Base-by-base conservation (phyloP, 2,797 vertebrate species). In the Sebastes minor region DNA sequence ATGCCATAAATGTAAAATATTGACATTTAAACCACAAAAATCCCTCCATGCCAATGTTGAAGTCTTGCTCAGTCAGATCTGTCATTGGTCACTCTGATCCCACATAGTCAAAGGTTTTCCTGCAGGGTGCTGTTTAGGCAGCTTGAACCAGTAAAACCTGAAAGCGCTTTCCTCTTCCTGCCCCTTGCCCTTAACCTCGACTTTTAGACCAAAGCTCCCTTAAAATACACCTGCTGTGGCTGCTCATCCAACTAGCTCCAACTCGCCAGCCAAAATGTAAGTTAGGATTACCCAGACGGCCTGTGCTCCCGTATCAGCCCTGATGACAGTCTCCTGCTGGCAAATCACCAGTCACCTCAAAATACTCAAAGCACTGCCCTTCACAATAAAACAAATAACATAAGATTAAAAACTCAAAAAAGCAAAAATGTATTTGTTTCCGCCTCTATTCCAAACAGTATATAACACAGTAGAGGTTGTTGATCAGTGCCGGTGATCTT, bases 241-340 rank as follows among this genome's bases (percentile, higher is more conserved):
- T 53, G 83, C 74, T 89, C 69, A 69, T 82, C 70, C 55, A 22
- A 57, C 61, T 13, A 62, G 25, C 49, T 23, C 42, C 63, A 65
- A 53, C 28, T 10, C 33, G 52, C 57, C 33, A 5, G 85, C 76
- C 82, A 83, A 83, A 80, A 66, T 65, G 52, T 68, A 64, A 76
- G 22, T 63, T 61, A 30, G 79, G 86, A 84, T 86, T 81, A 81
- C 16, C 57, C 70, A 59, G 78, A 25, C 61, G 62, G 76, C 66
- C 53, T 33, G 78, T 28, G 42, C 7, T 56, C 20, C 59, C 38
- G 33, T 12, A 49, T 75, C 70, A 14, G 23, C 35, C 60, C 69
- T 49, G 52, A 59, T 49, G 30, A 30, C 30, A 27, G 69, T 35
- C 63, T 70, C 35, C 71, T 60, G 71, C 64, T 80, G 74, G 80